A percentile compares a stretch with the other conserved stretches of the same genome.
Conservation (phyloP, 2,113 vertebrate genomes). For the Rissa tridactyla region DNA sequence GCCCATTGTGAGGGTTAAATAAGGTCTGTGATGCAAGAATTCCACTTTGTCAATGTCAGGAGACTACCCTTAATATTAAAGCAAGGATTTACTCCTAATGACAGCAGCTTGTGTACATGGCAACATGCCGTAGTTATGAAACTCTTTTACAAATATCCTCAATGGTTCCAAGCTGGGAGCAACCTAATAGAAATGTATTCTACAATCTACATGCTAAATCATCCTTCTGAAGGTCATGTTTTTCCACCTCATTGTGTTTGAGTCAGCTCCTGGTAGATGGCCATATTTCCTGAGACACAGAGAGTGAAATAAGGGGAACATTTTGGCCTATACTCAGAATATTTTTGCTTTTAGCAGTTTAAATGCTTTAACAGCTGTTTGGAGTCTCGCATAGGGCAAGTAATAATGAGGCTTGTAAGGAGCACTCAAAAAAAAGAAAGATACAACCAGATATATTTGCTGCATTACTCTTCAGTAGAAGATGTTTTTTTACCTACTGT, state of each 20-base stretch:
- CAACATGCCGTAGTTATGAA: neutral
- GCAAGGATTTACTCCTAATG: neutral
- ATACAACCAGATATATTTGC: neutral
- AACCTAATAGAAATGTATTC: slow-evolving; percentile 34
- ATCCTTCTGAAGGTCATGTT: slow-evolving; percentile 57
- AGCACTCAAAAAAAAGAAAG: neutral
- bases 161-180: neutral
- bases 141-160: neutral
- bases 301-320: neutral
- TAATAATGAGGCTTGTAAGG: slow-evolving; percentile 3
- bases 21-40: neutral
- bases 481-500: neutral
- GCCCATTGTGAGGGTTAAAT: neutral
- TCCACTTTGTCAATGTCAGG: neutral
- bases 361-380: slow-evolving; percentile 11
- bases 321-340: neutral
- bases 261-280: slow-evolving; percentile 44
- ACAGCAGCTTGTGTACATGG: neutral
- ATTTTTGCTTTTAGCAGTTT: slow-evolving; percentile 24
- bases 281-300: slow-evolving; percentile 34
- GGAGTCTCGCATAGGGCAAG: neutral
- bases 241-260: slow-evolving; percentile 58
- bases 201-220: slow-evolving; percentile 36
- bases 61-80: neutral
- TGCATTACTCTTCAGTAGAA: neutral